Base-by-base conservation (phyloP, 2,888 invertebrate genomes). In the Aporophyla nigra region DNA sequence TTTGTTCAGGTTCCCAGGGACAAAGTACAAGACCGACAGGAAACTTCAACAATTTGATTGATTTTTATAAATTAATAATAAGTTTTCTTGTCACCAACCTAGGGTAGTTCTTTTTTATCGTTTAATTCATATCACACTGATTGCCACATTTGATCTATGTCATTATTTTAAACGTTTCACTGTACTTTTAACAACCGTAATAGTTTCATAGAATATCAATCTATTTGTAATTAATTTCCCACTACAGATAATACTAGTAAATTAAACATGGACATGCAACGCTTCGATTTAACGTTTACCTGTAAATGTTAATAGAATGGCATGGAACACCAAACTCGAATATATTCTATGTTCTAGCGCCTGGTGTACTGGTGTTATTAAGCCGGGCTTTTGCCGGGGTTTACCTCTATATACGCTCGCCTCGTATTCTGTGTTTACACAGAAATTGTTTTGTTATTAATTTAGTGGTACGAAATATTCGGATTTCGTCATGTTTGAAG, bases 191-290 rank as follows among this genome's bases (percentile, higher is more conserved):
- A 53, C 46, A 27, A 49, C 43, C 43, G 5, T 63, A 27, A 40
- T 62, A 27, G n/a, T 51, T 78, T 62, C 51, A 33, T 14, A 43
- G 68, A 69, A 77, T 43, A 68, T 68, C 19, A 62, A 77, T 62
- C 4, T 27, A 1, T 51, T 16, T 16, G 10, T n/a, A 49, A 56
- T 63, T 0, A 62, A 54, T 76, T 76, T 68, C 14, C 21, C 19
- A 33, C 27, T 27, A 43, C 21, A 54, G 4, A 51, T 53, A 61
- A n/a, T 43, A 9, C 33, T 33, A 40, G n/a, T 49, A 40, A 16
- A 67, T 61, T 40, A 5, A 49, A 62, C 12, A 21, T 33, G 49
- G 19, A 62, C 69, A 77, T n/a, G 76, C 68, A 51, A 77, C 12
- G 27, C 0, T 54, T 21, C 53, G 27, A 68, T 78, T 78, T 49